Base-by-base conservation (phyloP, 2,888 invertebrate species). In the Amphipoea oculea region DNA sequence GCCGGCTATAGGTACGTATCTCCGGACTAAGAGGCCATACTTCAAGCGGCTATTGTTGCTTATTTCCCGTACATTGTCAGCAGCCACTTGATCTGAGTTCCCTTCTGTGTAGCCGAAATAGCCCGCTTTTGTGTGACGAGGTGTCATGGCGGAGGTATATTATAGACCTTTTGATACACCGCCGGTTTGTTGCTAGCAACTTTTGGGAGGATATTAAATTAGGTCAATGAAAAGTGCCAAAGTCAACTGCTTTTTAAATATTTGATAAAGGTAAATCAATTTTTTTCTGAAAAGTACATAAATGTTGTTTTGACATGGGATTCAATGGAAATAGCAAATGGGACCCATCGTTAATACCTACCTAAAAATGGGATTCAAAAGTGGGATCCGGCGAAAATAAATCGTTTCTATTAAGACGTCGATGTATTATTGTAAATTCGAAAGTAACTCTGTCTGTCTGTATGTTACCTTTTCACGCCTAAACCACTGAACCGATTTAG, bases 61-160 rank as follows among this genome's bases (percentile, higher is more conserved):
- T 83, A 89, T 89, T 89, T 89, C 89, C 88, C 82, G 89, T 86
- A 84, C 90, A 90, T 90, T 90, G 90, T 90, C 80, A 75, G 72
- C 78, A 74, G 75, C 84, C 90, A 84, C 90, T 90, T 90, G 87
- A 88, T 89, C 87, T 84, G 86, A 90, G 90, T 73, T 84, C 78
- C 85, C 86, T 88, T 83, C 79, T 85, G 79, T 84, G 83, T 73
- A 83, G 81, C 84, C 87, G 84, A 89, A 89, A 88, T 88, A 89
- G 89, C 81, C 83, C 76, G 78, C 88, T 74, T 85, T 89, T 87
- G 87, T 89, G 80, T 82, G 68, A 71, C 45, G 75, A 83, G 81
- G 80, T 86, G 83, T 86, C 81, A 86, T 80, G 78, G 78, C 83
- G 69, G 73, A 81, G 83, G 83, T 86, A 67, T 86, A 86, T 86